Conservation (phyloP, 2,113 vertebrate species). For the Turnix velox region DNA sequence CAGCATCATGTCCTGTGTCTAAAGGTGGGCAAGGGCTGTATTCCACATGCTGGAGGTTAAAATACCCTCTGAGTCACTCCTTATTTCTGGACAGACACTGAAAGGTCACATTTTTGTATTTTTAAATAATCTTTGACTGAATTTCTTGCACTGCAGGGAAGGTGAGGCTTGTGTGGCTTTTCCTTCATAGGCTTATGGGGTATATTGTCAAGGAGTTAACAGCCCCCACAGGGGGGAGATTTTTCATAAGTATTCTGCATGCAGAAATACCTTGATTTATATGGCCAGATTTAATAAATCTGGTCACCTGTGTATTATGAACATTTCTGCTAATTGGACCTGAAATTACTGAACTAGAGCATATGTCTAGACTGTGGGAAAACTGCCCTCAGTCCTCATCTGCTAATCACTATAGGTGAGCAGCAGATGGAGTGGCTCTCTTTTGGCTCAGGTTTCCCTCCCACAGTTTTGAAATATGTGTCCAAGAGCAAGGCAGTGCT, state of each 20-base stretch:
- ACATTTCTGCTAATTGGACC: not conserved
- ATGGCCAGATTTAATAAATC: not conserved
- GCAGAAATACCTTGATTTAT: not conserved
- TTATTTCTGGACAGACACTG: not conserved
- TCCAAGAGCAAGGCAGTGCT: not conserved
- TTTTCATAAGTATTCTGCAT: not conserved
- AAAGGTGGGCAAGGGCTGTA: not conserved
- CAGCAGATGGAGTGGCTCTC: not conserved
- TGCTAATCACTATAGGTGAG: not conserved
- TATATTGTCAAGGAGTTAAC: not conserved
- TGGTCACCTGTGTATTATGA: not conserved
- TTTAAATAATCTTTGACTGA: not conserved
- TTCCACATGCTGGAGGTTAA: not conserved
- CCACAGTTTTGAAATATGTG: not conserved
- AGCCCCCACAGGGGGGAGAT: not conserved
- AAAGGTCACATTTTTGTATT: not conserved
- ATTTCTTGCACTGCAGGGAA: not conserved
- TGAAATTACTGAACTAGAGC: not conserved
- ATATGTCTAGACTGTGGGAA: not conserved
- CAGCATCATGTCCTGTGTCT: not conserved
- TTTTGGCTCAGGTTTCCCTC: not conserved
- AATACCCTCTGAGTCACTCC: not conserved
- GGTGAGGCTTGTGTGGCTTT: fast-evolving
- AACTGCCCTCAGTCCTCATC: not conserved
- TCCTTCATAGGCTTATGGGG: not conserved